phyloP scores from a whole-genome alignment of 2,797 vertebrate genomes.

The Cetoscarus ocellatus region DNA sequence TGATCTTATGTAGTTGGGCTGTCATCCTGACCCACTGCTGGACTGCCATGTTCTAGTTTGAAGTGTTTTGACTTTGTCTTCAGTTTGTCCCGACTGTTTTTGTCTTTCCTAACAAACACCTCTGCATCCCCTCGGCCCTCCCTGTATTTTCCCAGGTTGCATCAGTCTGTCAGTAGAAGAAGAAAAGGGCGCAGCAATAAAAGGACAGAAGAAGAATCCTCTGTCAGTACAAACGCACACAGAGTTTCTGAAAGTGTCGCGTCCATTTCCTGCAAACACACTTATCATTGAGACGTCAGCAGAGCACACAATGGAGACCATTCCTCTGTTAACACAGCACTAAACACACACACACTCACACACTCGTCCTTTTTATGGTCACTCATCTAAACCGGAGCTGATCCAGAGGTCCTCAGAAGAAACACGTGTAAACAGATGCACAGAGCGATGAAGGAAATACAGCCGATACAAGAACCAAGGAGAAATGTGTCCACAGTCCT shows the following conservation, averaged over 20 bases:
- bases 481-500: conserved; percentile 25
- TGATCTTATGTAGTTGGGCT: too few species aligned
- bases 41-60: not conserved
- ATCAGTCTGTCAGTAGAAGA: conserved; percentile 49
- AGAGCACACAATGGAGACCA: conserved; percentile 33
- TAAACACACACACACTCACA: conserved; percentile 29
- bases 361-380: conserved; percentile 23
- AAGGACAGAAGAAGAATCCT: conserved; percentile 28
- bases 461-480: conserved; percentile 25
- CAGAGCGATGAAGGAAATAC: conserved; percentile 62
- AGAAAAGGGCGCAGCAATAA: conserved; percentile 18
- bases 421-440: conserved; percentile 9
- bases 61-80: too few species aligned
- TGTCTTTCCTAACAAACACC: not conserved
- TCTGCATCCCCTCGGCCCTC: not conserved
- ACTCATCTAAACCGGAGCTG: conserved; percentile 46
- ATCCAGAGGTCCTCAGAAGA: conserved; percentile 26
- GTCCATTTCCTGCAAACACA: conserved; percentile 43
- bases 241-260: conserved; percentile 30
- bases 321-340: conserved; percentile 60
- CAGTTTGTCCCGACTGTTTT: too few species aligned
- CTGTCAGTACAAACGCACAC: conserved; percentile 22
- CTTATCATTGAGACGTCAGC: conserved; percentile 10
- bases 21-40: too few species aligned
- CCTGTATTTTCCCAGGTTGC: not conserved